A percentile compares a stretch with the other conserved stretches of the same genome.
Evolutionary conservation across 2,797 vertebrate species (phyloP).

Genomic region (Esox masquinongy): DNA sequence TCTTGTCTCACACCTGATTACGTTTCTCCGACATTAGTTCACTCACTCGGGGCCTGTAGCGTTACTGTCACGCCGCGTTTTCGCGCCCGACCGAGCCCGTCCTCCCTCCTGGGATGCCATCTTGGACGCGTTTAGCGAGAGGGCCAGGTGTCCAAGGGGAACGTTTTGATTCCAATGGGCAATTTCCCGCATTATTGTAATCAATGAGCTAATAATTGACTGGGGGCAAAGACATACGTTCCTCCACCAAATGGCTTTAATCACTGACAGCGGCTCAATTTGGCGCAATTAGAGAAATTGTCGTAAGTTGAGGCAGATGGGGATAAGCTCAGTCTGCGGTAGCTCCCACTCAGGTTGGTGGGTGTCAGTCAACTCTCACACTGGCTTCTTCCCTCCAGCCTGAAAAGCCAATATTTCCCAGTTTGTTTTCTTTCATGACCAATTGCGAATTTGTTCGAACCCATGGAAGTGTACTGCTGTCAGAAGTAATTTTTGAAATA

Average conservation of each 20-base stretch:
- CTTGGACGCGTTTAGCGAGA: slow-evolving; percentile 77
- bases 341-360: slow-evolving; percentile 20
- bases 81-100: slow-evolving; percentile 40
- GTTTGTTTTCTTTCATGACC: slow-evolving; percentile 30
- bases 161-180: slow-evolving; percentile 83
- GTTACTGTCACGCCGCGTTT: slow-evolving; percentile 59
- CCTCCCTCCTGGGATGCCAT: slow-evolving; percentile 58
- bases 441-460: not conserved
- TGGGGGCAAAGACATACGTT: slow-evolving; percentile 83
- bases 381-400: not conserved
- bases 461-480: not conserved
- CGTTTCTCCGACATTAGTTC: slow-evolving; percentile 27
- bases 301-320: slow-evolving; percentile 88
- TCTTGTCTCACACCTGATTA: slow-evolving; percentile 10
- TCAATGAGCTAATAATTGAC: slow-evolving; percentile 91
- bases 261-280: slow-evolving; percentile 91
- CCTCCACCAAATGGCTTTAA: slow-evolving; percentile 88
- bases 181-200: slow-evolving; percentile 94
- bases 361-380: slow-evolving; percentile 7
- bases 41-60: slow-evolving; percentile 21
- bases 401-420: slow-evolving; percentile 21
- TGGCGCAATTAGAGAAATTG: slow-evolving; percentile 89
- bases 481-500: not conserved
- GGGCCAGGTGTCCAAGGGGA: slow-evolving; percentile 84
- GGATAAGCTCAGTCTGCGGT: slow-evolving; percentile 61